Evolutionary conservation across 2,888 invertebrate genomes (phyloP).

Genomic region (Rotaria socialis): DNA sequence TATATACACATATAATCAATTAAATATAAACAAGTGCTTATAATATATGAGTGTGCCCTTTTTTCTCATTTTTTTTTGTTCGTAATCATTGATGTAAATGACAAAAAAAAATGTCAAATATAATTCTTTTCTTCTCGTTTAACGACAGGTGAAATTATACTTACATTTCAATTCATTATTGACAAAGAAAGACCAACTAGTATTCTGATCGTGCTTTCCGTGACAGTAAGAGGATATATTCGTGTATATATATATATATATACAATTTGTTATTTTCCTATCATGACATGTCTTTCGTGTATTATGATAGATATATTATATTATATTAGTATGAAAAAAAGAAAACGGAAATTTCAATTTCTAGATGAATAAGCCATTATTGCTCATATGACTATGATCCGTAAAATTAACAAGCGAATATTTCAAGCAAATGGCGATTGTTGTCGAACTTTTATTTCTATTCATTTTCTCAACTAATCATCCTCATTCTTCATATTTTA

Average conservation of each 20-base stretch:
- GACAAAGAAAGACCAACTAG: neutral
- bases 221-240: no score
- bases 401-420: neutral
- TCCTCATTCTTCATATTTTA: neutral
- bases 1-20: neutral
- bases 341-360: neutral
- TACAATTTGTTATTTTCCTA: neutral
- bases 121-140: neutral
- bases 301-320: neutral
- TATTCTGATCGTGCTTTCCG: no score
- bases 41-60: neutral
- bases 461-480: neutral
- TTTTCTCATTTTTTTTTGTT: neutral
- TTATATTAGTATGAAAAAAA: neutral
- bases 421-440: neutral
- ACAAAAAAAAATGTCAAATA: neutral
- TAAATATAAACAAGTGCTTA: neutral
- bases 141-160: neutral
- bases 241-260: neutral
- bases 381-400: neutral
- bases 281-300: neutral
- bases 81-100: neutral
- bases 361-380: constrained; percentile 5
- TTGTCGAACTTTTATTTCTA: neutral
- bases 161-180: neutral